Conservation (phyloP, 1,140 invertebrate species). For the Tetranychus urticae region DNA sequence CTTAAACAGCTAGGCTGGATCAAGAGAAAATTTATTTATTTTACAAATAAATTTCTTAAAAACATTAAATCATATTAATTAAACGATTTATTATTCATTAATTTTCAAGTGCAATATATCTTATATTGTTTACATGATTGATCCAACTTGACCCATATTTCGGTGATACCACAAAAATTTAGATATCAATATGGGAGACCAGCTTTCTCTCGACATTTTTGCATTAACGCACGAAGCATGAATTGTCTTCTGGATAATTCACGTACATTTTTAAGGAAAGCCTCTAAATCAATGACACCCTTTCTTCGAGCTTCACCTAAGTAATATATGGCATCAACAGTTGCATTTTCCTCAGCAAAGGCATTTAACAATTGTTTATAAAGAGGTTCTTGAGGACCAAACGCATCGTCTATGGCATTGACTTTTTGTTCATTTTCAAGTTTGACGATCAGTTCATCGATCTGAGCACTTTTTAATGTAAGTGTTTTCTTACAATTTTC, state of each 20-base stretch:
- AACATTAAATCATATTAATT: too few species aligned
- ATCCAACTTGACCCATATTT: too few species aligned
- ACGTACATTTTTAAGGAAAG: constrained; percentile 87
- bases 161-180: too few species aligned
- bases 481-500: constrained; percentile 39
- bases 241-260: constrained; percentile 84
- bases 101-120: too few species aligned
- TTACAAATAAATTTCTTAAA: too few species aligned
- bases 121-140: too few species aligned
- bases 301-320: constrained; percentile 82
- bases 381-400: constrained; percentile 79
- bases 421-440: constrained; percentile 39
- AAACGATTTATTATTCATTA: too few species aligned
- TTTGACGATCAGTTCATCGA: constrained; percentile 52
- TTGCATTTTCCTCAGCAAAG: constrained; percentile 90
- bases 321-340: constrained; percentile 95
- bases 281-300: constrained; percentile 78
- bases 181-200: constrained; percentile 32
- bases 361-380: constrained; percentile 88
- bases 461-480: constrained; percentile 59
- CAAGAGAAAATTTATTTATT: too few species aligned
- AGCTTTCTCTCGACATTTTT: constrained; percentile 86
- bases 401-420: constrained; percentile 83
- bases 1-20: too few species aligned
- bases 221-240: constrained; percentile 75